Base-by-base conservation (phyloP, 2,797 vertebrate genomes). In the Aplochiton taeniatus region DNA sequence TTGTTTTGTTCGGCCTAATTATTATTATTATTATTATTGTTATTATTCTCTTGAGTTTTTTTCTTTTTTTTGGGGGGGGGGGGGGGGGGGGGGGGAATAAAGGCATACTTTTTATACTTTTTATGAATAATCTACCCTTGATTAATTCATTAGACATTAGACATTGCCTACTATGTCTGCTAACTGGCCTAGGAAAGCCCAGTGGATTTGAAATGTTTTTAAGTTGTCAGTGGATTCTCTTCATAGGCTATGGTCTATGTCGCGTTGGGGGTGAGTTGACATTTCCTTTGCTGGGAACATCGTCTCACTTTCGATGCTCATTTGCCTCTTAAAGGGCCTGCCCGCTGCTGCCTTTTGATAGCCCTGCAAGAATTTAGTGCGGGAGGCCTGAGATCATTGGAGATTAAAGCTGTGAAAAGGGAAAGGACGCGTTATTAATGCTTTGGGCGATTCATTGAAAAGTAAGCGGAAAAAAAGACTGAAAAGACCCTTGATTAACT, bases 391-490 rank as follows among this genome's bases (percentile, higher is more conserved):
- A 73, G 78, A 84, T 83, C 70, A 68, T 63, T 69, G 79, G 74
- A 87, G 83, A 84, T 84, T 83, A 85, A 62, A 68, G 72, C 78
- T 49, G 46, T 75, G 77, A 85, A 85, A 78, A 58, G 76, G 68
- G 79, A 81, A 60, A 77, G 75, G 76, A 85, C 75, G 70, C 79
- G 76, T 85, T 81, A 84, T 84, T 82, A 83, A 85, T 82, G 82
- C 80, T 77, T 60, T 31, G 31, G 2, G 31, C 31, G 6, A 31
- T 31, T 31, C 31, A 6, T 31, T 31, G 31, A 31, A 6, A 31
- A 66, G 69, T 83, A 68, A 77, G 78, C 74, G 45, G 68, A 66
- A 72, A 51, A 80, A 62, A 62, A 5, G 61, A 66, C 14, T 50
- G 69, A 74, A 48, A 72, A 76, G 64, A 56, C 56, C 70, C 66